These are phyloP conservation scores for Cydia strobilella DNA, from an alignment of 1,140 invertebrate genomes.

Conservation along the genomic window DNA sequence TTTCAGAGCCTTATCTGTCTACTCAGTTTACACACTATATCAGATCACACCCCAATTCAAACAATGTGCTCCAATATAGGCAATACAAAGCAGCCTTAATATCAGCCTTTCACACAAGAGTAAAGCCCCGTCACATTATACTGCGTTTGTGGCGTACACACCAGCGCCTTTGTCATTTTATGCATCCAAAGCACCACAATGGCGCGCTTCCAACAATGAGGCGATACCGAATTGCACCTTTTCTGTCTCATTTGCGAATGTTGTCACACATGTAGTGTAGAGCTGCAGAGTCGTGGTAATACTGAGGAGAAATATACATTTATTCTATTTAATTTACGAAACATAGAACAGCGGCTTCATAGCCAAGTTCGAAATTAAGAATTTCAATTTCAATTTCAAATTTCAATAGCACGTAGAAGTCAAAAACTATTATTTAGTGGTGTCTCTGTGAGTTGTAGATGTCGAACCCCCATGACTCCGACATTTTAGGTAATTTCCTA, in stretches of 20 bases:
- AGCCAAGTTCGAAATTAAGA: no score
- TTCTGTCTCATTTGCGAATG: slow-evolving; percentile 21
- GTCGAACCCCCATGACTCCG: no score
- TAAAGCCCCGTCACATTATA: slow-evolving; percentile 23
- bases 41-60: background rate
- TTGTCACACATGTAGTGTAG: background rate
- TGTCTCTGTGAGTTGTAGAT: no score
- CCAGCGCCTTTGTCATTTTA: slow-evolving; percentile 20
- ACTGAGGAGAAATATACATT: no score
- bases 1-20: background rate
- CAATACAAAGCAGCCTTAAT: slow-evolving; percentile 20
- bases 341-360: no score
- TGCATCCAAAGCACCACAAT: slow-evolving; percentile 17
- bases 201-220: background rate
- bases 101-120: slow-evolving; percentile 12
- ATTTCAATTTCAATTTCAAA: no score
- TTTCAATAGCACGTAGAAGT: no score
- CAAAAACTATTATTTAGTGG: no score
- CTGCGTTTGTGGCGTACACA: slow-evolving; percentile 5
- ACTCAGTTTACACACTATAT: background rate
- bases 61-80: slow-evolving; percentile 10
- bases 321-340: no score
- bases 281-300: no score
- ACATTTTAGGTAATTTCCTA: no score
- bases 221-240: slow-evolving; percentile 8